Evolutionary conservation across 1,140 invertebrate species (phyloP).

Genomic region (Ceratosolen solmsi): DNA sequence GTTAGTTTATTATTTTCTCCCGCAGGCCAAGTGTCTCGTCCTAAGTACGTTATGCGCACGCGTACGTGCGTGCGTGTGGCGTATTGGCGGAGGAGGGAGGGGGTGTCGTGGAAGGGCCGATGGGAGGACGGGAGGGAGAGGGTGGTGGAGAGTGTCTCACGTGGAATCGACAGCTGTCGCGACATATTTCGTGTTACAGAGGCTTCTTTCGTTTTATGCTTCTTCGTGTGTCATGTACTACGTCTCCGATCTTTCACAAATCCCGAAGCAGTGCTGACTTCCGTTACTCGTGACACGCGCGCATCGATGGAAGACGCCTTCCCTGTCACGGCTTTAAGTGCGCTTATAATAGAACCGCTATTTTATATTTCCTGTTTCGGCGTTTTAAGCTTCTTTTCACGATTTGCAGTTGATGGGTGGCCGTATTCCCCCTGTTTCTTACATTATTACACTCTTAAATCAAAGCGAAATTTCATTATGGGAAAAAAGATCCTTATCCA

Average conservation of each 20-base stretch:
- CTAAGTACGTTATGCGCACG: too few species aligned
- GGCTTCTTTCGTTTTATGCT: slow-evolving; percentile 31
- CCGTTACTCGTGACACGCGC: slow-evolving; percentile 21
- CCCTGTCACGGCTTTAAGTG: slow-evolving; percentile 1
- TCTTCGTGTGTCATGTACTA: not conserved
- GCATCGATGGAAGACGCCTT: slow-evolving; percentile 23
- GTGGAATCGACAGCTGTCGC: slow-evolving; percentile 52
- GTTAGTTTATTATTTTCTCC: slow-evolving; percentile 11
- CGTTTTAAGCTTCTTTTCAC: slow-evolving; percentile 22
- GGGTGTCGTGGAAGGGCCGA: too few species aligned
- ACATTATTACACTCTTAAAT: slow-evolving; percentile 15
- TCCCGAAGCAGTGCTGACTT: not conserved
- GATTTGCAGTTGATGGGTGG: slow-evolving; percentile 31
- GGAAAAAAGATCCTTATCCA: slow-evolving; percentile 1
- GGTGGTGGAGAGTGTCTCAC: not conserved
- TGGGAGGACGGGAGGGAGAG: not conserved
- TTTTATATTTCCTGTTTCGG: slow-evolving; percentile 40
- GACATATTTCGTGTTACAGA: slow-evolving; percentile 41
- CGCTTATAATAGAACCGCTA: slow-evolving; percentile 1
- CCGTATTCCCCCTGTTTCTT: not conserved
- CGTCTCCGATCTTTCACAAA: slow-evolving; percentile 22
- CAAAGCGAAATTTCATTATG: not conserved
- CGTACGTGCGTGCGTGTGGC: too few species aligned
- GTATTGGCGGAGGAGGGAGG: too few species aligned
- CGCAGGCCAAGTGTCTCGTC: too few species aligned